Percentiles rank a stretch among this genome's conserved stretches.
These are phyloP conservation scores for Choristoneura rosaceana DNA, from an alignment of 2,888 invertebrate genomes.

Conservation along the genomic window DNA sequence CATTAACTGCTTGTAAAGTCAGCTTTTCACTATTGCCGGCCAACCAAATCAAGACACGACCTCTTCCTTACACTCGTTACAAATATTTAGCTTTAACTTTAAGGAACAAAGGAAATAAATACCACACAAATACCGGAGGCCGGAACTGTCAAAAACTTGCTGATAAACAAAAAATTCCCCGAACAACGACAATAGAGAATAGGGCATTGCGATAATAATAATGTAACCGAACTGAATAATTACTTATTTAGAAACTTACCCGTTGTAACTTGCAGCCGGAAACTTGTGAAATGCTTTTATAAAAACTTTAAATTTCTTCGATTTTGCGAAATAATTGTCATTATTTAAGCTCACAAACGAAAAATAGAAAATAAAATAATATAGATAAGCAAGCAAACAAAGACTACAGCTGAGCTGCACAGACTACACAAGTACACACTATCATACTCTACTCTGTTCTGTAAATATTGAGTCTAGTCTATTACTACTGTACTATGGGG, in stretches of 20 bases:
- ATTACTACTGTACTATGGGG: no score
- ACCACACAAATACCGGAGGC: no score
- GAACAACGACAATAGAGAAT: slow-evolving; percentile 28
- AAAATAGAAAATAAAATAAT: no score
- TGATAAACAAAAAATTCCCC: slow-evolving; percentile 29
- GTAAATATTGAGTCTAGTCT: no score
- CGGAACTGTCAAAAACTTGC: slow-evolving; percentile 5
- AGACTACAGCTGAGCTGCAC: no score
- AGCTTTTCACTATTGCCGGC: neutral
- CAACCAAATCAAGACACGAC: neutral
- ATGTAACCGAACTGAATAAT: neutral
- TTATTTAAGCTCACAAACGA: neutral
- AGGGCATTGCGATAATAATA: neutral
- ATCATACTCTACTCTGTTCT: no score
- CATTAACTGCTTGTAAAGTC: neutral
- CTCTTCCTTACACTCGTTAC: neutral
- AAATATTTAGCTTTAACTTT: neutral
- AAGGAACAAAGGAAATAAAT: slow-evolving; percentile 5
- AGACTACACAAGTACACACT: no score
- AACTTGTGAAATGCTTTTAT: neutral
- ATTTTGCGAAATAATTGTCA: neutral
- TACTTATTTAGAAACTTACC: neutral
- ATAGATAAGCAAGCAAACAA: no score
- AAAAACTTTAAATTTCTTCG: neutral
- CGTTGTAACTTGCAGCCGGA: neutral